A percentile compares a stretch with the other conserved stretches of the same genome.
Conservation (phyloP, 2,797 vertebrate species). For the Pseudochromis fuscus region DNA sequence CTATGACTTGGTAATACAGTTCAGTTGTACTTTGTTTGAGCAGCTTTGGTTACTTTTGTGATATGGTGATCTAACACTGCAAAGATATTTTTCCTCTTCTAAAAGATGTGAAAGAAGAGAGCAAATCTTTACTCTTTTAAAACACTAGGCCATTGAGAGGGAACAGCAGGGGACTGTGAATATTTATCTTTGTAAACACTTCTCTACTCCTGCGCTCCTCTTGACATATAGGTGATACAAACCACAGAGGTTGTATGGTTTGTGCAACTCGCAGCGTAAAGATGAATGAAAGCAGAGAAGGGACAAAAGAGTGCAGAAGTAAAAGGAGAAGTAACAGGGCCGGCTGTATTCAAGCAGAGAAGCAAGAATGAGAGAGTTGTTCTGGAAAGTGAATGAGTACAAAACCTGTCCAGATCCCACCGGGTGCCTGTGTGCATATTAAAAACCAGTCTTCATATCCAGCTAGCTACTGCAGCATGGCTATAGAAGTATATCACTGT, state of each 20-base stretch:
- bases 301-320: slow-evolving; percentile 1
- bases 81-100: not conserved
- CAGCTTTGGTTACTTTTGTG: not conserved
- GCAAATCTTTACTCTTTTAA: slow-evolving; percentile 3
- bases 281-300: slow-evolving; percentile 23
- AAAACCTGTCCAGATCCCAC: not conserved
- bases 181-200: not conserved
- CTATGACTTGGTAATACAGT: not conserved
- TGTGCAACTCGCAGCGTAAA: slow-evolving; percentile 23
- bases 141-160: not conserved
- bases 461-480: not conserved
- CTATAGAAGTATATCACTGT: not conserved
- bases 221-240: slow-evolving; percentile 20
- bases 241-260: slow-evolving; percentile 33
- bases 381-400: not conserved
- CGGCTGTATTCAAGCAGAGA: not conserved
- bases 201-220: slow-evolving; percentile 1
- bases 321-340: not conserved
- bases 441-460: not conserved
- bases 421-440: not conserved
- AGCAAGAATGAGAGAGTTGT: slow-evolving; percentile 8
- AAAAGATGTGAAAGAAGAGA: not conserved
- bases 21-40: not conserved
- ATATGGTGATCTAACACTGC: not conserved
- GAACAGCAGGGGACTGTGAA: not conserved